A percentile compares a stretch with the other conserved stretches of the same genome.
Conservation (phyloP, 2,888 invertebrate genomes). For the Drosophila subquinaria region DNA sequence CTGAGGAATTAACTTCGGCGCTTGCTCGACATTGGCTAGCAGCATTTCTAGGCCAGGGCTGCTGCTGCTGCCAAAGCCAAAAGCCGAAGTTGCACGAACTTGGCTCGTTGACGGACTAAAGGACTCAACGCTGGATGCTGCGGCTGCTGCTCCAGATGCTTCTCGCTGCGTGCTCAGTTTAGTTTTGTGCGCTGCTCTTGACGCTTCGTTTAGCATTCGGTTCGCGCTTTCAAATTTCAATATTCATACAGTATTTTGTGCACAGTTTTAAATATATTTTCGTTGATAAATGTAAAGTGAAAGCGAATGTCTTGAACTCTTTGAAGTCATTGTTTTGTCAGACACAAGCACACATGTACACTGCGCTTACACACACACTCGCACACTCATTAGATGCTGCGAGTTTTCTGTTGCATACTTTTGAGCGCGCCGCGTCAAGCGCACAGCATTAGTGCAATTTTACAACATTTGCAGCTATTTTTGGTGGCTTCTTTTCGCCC, state of each 20-base stretch:
- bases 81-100: slow-evolving; percentile 52
- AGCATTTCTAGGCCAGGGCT: slow-evolving; percentile 78
- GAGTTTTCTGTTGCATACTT: slow-evolving; percentile 42
- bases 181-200: slow-evolving; percentile 69
- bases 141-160: slow-evolving; percentile 40
- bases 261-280: slow-evolving; percentile 44
- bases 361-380: background rate
- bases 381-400: slow-evolving; percentile 18
- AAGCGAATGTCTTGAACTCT: slow-evolving; percentile 35
- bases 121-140: slow-evolving; percentile 50
- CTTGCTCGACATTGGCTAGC: slow-evolving; percentile 59
- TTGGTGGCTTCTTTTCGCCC: slow-evolving; percentile 33
- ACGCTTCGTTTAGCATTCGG: slow-evolving; percentile 45
- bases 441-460: slow-evolving; percentile 33
- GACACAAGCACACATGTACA: background rate
- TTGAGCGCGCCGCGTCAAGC: slow-evolving; percentile 47
- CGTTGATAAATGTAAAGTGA: slow-evolving; percentile 43
- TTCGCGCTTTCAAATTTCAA: slow-evolving; percentile 32
- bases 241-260: slow-evolving; percentile 36
- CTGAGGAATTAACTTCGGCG: slow-evolving; percentile 37
- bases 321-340: slow-evolving; percentile 6
- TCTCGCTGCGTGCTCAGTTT: slow-evolving; percentile 67
- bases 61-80: slow-evolving; percentile 30
- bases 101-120: slow-evolving; percentile 46
- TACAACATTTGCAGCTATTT: slow-evolving; percentile 50